Percentiles rank a stretch among this genome's conserved stretches.
These are phyloP conservation scores for Morpho deidamia DNA, from an alignment of 2,888 invertebrate species.

Conservation along the genomic window DNA sequence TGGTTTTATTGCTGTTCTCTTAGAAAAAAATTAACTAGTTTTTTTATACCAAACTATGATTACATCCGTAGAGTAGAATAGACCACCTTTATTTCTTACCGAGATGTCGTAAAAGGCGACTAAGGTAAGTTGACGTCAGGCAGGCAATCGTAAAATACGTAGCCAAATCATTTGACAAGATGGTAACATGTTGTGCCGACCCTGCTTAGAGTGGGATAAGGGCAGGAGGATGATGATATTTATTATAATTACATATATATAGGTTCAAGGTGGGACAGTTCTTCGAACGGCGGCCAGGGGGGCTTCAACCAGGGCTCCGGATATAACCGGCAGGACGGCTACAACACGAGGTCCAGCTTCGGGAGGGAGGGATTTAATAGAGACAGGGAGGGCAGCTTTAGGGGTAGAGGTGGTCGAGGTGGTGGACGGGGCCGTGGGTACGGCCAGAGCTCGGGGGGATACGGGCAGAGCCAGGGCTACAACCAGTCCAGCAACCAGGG, in stretches of 20 bases:
- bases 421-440: slow-evolving; percentile 9
- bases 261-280: slow-evolving; percentile 26
- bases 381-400: slow-evolving; percentile 9
- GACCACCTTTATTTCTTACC: too few relatives aligned
- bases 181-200: too few relatives aligned
- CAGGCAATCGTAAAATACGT: too few relatives aligned
- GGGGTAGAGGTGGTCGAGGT: background rate
- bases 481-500: slow-evolving; percentile 26
- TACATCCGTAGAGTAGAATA: too few relatives aligned
- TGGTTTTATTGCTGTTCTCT: too few relatives aligned
- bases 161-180: too few relatives aligned
- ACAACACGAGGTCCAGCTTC: slow-evolving; percentile 21
- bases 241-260: background rate
- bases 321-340: slow-evolving; percentile 16
- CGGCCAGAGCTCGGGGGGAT: slow-evolving; percentile 5
- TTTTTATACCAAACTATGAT: too few relatives aligned
- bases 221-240: too few relatives aligned
- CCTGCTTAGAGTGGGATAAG: too few relatives aligned
- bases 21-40: too few relatives aligned
- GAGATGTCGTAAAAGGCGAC: too few relatives aligned
- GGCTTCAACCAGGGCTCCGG: slow-evolving; percentile 17
- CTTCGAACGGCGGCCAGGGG: slow-evolving; percentile 16
- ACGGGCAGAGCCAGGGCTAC: slow-evolving; percentile 27
- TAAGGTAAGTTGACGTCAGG: too few relatives aligned
- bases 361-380: slow-evolving; percentile 9